Conservation (phyloP, 2,113 vertebrate species). For the Xenotilapia caudafasciata region DNA sequence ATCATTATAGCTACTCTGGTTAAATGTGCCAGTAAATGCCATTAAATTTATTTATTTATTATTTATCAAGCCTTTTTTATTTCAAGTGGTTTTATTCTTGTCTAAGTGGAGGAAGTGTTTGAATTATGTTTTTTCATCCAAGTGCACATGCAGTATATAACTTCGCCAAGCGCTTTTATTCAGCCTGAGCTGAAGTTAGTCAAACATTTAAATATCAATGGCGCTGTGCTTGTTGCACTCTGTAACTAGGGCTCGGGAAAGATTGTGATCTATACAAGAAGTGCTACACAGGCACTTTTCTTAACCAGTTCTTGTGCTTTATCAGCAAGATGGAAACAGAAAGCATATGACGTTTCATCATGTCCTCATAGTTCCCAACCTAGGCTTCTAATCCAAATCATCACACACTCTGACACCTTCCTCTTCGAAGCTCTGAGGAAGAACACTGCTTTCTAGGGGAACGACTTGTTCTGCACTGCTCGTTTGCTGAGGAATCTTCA, state of each 20-base stretch:
- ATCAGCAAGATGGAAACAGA: conserved; percentile 47
- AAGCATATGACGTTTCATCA: conserved; percentile 31
- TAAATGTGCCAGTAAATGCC: background rate
- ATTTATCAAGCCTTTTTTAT: background rate
- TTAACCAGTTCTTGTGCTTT: conserved; percentile 24
- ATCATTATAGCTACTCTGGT: background rate
- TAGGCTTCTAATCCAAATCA: conserved; percentile 17
- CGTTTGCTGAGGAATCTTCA: conserved; percentile 41
- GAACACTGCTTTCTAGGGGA: conserved; percentile 28
- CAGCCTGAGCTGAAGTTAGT: conserved; percentile 3
- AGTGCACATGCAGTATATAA: background rate
- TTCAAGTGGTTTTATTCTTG: background rate
- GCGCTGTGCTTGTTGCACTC: background rate
- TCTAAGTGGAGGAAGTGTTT: background rate
- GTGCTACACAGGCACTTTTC: conserved; percentile 45
- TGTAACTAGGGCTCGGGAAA: conserved; percentile 29
- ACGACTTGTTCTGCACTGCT: conserved; percentile 29
- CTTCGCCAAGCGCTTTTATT: background rate
- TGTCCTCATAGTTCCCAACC: conserved; percentile 34
- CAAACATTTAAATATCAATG: conserved; percentile 39
- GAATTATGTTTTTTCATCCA: background rate
- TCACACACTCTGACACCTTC: conserved; percentile 25
- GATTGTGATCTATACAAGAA: conserved; percentile 40
- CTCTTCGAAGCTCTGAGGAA: background rate
- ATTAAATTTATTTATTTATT: background rate